Evolutionary conservation across 2,113 vertebrate genomes (phyloP).

Genomic region (Chascanopsetta lugubris): DNA sequence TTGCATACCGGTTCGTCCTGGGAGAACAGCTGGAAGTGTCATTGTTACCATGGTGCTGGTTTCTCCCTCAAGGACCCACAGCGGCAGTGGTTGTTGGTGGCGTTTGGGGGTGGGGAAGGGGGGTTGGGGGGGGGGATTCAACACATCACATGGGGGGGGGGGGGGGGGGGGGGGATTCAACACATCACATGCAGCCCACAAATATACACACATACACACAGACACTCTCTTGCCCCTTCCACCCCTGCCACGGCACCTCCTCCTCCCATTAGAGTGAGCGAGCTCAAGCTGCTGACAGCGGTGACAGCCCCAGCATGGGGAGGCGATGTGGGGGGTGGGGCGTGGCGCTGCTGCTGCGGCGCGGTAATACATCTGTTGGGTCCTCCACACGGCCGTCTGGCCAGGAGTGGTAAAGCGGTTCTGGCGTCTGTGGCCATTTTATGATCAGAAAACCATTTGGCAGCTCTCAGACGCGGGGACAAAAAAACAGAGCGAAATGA

Average conservation of each 20-base stretch:
- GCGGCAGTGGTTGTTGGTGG: constrained; percentile 6
- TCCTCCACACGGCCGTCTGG: constrained; percentile 31
- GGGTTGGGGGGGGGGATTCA: constrained; percentile 23
- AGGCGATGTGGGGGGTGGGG: constrained; percentile 13
- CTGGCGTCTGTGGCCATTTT: constrained; percentile 22
- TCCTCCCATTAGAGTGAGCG: constrained; percentile 55
- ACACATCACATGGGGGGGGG: constrained; percentile 19
- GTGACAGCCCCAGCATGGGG: constrained; percentile 51
- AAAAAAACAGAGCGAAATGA: not conserved
- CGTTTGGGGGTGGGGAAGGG: not conserved
- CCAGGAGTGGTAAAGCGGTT: constrained; percentile 24
- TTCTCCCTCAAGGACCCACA: constrained; percentile 30
- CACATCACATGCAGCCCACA: constrained; percentile 40
- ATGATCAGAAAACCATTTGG: constrained; percentile 48
- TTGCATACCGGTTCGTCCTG: constrained; percentile 29
- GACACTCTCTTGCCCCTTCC: constrained; percentile 11
- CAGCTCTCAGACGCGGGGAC: constrained; percentile 4
- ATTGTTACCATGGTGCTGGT: constrained; percentile 36
- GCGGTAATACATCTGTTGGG: constrained; percentile 56
- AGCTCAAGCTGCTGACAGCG: constrained; percentile 61
- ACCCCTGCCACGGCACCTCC: constrained; percentile 25
- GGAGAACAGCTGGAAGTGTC: constrained; percentile 65
- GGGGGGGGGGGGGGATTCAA: constrained; percentile 22
- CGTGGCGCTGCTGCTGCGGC: constrained; percentile 11
- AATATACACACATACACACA: constrained; percentile 35